phyloP scores from a whole-genome alignment of 2,888 invertebrate genomes.

The Protodeltote pygarga region DNA sequence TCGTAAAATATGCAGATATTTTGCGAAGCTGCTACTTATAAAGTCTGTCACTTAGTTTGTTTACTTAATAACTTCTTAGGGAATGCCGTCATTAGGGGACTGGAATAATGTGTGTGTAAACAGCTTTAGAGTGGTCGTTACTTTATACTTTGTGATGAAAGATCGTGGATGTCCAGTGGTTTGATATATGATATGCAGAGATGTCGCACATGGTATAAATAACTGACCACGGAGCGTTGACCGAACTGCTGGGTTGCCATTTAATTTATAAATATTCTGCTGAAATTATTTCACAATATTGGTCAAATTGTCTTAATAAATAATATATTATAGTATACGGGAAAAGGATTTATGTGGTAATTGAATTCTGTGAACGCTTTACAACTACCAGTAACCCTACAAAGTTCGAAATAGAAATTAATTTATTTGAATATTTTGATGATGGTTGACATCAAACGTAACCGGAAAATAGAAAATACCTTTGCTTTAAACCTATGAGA shows the following conservation, averaged over 20 bases:
- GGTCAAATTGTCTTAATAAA: too few relatives aligned
- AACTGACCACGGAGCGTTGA: conserved; percentile 60
- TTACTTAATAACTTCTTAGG: conserved; percentile 11
- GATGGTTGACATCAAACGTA: too few relatives aligned
- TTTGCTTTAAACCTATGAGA: too few relatives aligned
- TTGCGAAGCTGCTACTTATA: conserved; percentile 8
- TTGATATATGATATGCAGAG: conserved; percentile 67
- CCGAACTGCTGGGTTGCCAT: conserved; percentile 57
- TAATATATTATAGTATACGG: too few relatives aligned
- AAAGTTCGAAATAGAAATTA: too few relatives aligned
- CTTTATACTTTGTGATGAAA: conserved; percentile 63
- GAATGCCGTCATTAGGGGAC: conserved; percentile 23
- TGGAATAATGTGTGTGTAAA: conserved; percentile 52
- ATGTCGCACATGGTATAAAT: conserved; percentile 64
- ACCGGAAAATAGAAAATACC: too few relatives aligned
- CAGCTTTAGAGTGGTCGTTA: conserved; percentile 57
- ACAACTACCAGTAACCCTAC: too few relatives aligned
- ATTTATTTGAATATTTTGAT: too few relatives aligned
- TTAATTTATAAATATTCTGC: conserved; percentile 42
- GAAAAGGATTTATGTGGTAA: too few relatives aligned
- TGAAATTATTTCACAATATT: conserved; percentile 21
- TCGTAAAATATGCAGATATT: conserved; percentile 21
- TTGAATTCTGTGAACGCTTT: too few relatives aligned
- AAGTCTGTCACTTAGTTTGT: conserved; percentile 18
- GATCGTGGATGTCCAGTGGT: conserved; percentile 61